Evolutionary conservation across 2,113 vertebrate genomes (phyloP).

Genomic region (Symphodus melops): DNA sequence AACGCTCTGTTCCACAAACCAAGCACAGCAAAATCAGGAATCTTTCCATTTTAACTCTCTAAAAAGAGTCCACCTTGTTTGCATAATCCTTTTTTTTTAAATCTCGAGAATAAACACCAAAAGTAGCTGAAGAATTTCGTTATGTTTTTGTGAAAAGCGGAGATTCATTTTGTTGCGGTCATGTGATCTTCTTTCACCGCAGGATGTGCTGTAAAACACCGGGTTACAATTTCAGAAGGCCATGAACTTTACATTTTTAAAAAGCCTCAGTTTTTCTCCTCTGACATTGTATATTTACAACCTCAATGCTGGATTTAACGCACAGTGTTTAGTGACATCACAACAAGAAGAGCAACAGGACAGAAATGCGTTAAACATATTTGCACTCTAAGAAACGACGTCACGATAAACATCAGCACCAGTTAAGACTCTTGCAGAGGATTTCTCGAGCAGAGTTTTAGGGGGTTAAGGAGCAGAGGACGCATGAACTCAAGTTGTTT

Average conservation of each 20-base stretch:
- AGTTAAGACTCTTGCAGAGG: background rate
- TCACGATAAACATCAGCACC: background rate
- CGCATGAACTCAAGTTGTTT: slow-evolving; percentile 5
- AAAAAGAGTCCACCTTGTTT: background rate
- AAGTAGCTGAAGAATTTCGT: background rate
- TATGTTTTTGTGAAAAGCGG: background rate
- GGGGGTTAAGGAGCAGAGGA: background rate
- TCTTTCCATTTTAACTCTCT: slow-evolving; percentile 28
- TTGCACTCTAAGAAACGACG: no score
- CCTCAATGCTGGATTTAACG: no score
- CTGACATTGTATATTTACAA: no score
- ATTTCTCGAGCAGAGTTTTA: background rate
- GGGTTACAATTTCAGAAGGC: no score
- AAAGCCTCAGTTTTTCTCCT: no score
- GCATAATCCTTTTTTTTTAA: background rate
- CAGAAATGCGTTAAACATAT: no score
- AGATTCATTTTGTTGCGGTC: background rate
- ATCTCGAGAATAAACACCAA: background rate
- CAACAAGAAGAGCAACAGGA: no score
- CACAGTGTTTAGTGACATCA: no score
- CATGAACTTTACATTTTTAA: no score
- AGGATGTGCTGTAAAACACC: no score
- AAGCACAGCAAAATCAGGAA: slow-evolving; percentile 31
- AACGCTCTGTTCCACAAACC: slow-evolving; percentile 5
- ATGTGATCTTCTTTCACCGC: no score